Conservation (phyloP, 2,888 invertebrate genomes). For the Dione vanillae region DNA sequence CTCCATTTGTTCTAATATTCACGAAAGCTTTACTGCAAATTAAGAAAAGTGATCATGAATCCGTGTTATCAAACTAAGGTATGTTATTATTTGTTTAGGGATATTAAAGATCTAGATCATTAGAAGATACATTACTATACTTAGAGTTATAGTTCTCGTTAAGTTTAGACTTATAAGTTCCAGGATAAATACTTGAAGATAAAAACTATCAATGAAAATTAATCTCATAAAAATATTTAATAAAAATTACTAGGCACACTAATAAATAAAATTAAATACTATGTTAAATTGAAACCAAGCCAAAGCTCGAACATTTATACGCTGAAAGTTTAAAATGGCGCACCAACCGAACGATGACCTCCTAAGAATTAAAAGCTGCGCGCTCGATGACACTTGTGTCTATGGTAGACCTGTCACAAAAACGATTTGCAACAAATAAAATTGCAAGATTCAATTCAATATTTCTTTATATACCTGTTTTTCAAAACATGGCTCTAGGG, state of each 20-base stretch:
- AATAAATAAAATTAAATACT: neutral
- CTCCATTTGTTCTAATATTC: too few species aligned
- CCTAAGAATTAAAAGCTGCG: conserved; percentile 6
- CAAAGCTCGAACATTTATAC: neutral
- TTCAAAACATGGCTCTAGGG: neutral
- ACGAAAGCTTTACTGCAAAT: too few species aligned
- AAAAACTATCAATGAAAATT: neutral
- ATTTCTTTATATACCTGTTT: neutral
- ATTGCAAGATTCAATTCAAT: neutral
- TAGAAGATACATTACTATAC: too few species aligned
- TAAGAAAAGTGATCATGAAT: too few species aligned
- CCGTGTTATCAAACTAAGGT: too few species aligned
- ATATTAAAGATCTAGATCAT: too few species aligned
- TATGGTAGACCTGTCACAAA: conserved; percentile 5
- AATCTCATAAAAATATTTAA: neutral
- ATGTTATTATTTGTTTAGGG: too few species aligned
- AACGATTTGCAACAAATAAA: conserved; percentile 4
- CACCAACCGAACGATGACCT: conserved; percentile 10
- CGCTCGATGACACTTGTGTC: conserved; percentile 22
- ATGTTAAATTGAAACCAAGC: conserved; percentile 10
- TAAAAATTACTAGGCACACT: neutral
- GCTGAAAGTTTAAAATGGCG: conserved; percentile 5
- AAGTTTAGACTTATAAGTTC: too few species aligned
- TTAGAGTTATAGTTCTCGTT: too few species aligned
- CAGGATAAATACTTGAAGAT: too few species aligned